A percentile compares a stretch with the other conserved stretches of the same genome.
Evolutionary conservation across 92 coral and sea anemone species (phyloP).

Genomic region (Zoanthus sociatus): DNA sequence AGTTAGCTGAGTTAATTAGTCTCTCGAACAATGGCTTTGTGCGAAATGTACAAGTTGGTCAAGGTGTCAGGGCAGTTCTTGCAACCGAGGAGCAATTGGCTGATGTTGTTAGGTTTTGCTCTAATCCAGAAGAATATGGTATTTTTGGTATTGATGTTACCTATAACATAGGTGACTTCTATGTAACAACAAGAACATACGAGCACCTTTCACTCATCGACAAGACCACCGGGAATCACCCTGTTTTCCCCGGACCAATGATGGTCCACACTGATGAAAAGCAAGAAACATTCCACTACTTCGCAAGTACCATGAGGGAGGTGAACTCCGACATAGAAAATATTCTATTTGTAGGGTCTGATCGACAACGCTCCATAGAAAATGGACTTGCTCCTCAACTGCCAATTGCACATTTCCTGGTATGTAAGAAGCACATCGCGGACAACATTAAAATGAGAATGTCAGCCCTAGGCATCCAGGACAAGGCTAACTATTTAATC

Average conservation of each 20-base stretch:
- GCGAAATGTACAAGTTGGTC: slow-evolving; percentile 58
- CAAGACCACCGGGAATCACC: slow-evolving; percentile 51
- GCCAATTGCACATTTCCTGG: slow-evolving; percentile 64
- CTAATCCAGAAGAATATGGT: slow-evolving; percentile 13
- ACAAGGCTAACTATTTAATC: slow-evolving; percentile 23
- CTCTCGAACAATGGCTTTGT: slow-evolving; percentile 44
- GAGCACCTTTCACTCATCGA: slow-evolving; percentile 39
- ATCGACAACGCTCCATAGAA: slow-evolving; percentile 48
- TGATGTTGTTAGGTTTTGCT: slow-evolving; percentile 62
- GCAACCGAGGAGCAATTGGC: slow-evolving; percentile 53
- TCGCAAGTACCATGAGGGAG: slow-evolving; percentile 44
- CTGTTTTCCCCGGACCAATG: slow-evolving; percentile 63
- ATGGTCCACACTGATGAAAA: slow-evolving; percentile 48
- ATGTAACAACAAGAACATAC: slow-evolving; percentile 65
- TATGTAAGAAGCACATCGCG: slow-evolving; percentile 63
- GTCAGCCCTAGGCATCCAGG: slow-evolving; percentile 15
- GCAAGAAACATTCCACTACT: slow-evolving; percentile 48
- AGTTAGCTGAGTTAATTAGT: no score
- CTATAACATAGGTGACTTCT: slow-evolving; percentile 56
- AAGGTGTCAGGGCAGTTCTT: slow-evolving; percentile 56
- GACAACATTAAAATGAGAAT: slow-evolving; percentile 54
- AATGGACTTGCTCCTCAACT: slow-evolving; percentile 54
- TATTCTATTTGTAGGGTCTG: slow-evolving; percentile 61
- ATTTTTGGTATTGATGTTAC: slow-evolving; percentile 61
- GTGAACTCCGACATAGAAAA: slow-evolving; percentile 44